phyloP scores from a whole-genome alignment of 1,140 invertebrate species.

The Drosophila parvula region DNA sequence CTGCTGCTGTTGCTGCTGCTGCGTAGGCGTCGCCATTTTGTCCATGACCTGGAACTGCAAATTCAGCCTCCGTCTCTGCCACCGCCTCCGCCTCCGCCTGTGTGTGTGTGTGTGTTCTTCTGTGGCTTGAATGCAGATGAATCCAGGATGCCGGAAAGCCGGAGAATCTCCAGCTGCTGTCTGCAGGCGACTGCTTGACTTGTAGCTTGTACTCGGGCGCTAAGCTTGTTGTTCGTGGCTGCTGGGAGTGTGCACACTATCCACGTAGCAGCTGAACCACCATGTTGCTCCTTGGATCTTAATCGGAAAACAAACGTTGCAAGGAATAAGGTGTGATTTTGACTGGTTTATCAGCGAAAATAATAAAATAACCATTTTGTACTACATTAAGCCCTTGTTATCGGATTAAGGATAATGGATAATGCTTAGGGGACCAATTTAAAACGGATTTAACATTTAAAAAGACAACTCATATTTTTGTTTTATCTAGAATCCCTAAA shows the following conservation, averaged over 20 bases:
- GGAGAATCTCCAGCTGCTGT: slow-evolving; percentile 45
- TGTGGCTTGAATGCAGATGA: slow-evolving; percentile 45
- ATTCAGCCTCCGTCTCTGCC: slow-evolving; percentile 32
- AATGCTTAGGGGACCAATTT: too few species aligned
- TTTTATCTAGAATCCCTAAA: too few species aligned
- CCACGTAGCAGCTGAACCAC: background rate
- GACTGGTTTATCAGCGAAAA: background rate
- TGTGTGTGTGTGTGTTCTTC: slow-evolving; percentile 2
- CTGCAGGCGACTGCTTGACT: slow-evolving; percentile 65
- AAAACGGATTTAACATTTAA: too few species aligned
- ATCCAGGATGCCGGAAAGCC: slow-evolving; percentile 40
- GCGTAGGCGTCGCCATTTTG: slow-evolving; percentile 75
- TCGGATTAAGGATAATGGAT: background rate
- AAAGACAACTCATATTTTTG: too few species aligned
- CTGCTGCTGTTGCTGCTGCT: slow-evolving; percentile 28
- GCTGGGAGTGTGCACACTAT: slow-evolving; percentile 3
- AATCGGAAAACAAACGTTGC: slow-evolving; percentile 11
- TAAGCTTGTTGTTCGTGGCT: slow-evolving; percentile 66
- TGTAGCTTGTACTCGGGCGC: slow-evolving; percentile 71
- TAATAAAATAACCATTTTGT: background rate
- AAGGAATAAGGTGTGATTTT: background rate
- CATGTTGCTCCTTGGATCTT: slow-evolving; percentile 32
- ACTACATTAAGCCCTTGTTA: background rate
- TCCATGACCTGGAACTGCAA: slow-evolving; percentile 67
- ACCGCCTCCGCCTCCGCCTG: background rate